Conservation (phyloP, 1,140 invertebrate genomes). For the Lordiphosa clarofinis region DNA sequence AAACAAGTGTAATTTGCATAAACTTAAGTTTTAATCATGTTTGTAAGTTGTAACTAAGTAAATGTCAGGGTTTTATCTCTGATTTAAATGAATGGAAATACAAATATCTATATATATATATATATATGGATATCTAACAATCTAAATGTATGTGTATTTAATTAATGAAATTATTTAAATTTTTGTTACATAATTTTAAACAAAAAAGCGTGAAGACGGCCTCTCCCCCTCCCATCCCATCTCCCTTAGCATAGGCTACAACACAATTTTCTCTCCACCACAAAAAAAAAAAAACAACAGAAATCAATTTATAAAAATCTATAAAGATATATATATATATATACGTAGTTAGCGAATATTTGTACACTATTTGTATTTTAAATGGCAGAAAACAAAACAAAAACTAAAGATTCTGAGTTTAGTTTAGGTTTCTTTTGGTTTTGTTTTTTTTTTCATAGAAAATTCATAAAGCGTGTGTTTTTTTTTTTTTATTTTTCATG, state of each 20-base stretch:
- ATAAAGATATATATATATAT: conserved; percentile 27
- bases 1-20: conserved; percentile 11
- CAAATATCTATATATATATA: too few relatives aligned
- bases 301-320: conserved; percentile 9
- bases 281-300: conserved; percentile 4
- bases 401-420: conserved; percentile 8
- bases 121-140: too few relatives aligned
- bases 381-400: conserved; percentile 2
- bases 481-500: background rate
- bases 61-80: too few relatives aligned
- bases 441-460: background rate
- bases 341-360: conserved; percentile 67
- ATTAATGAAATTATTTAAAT: conserved; percentile 33
- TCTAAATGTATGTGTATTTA: conserved; percentile 1
- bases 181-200: conserved; percentile 67
- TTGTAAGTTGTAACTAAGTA: conserved; percentile 20
- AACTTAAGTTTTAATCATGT: conserved; percentile 33
- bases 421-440: background rate
- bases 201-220: conserved; percentile 10
- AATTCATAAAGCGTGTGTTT: conserved; percentile 5
- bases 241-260: conserved; percentile 21
- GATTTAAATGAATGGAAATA: too few relatives aligned
- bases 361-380: conserved; percentile 69
- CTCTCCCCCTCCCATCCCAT: background rate
- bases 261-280: conserved; percentile 22